Evolutionary conservation across 2,113 vertebrate species (phyloP).

Genomic region (Microcebus ravelobensis): DNA sequence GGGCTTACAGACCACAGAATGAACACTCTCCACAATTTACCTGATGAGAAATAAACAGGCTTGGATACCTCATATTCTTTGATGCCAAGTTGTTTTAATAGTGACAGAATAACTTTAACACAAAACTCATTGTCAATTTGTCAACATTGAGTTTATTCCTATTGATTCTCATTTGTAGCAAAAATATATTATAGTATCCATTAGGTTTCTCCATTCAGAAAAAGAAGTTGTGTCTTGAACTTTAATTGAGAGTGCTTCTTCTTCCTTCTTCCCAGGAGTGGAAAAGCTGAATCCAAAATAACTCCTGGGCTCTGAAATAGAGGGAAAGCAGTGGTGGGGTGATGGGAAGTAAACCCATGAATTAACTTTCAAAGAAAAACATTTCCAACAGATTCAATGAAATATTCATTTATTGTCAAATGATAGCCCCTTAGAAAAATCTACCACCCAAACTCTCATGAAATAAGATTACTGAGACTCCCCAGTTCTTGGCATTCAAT

Average conservation of each 20-base stretch:
- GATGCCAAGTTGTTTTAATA: background rate
- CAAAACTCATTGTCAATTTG: background rate
- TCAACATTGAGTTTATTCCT: background rate
- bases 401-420: constrained; percentile 65
- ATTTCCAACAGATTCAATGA: constrained; percentile 33
- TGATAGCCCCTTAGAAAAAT: constrained; percentile 50
- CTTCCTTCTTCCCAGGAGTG: background rate
- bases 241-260: constrained; percentile 12
- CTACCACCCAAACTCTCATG: background rate
- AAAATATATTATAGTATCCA: background rate
- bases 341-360: background rate
- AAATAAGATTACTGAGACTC: constrained; percentile 41
- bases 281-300: constrained; percentile 4
- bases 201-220: background rate
- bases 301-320: background rate
- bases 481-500: constrained; percentile 26
- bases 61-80: background rate
- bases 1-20: background rate
- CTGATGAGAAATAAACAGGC: background rate
- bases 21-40: background rate
- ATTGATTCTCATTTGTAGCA: background rate
- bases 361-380: constrained; percentile 62
- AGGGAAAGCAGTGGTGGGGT: background rate
- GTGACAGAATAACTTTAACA: too few species aligned
- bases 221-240: background rate